Evolutionary conservation across 2,797 vertebrate genomes (phyloP).

Genomic region (Cynopterus sphinx): DNA sequence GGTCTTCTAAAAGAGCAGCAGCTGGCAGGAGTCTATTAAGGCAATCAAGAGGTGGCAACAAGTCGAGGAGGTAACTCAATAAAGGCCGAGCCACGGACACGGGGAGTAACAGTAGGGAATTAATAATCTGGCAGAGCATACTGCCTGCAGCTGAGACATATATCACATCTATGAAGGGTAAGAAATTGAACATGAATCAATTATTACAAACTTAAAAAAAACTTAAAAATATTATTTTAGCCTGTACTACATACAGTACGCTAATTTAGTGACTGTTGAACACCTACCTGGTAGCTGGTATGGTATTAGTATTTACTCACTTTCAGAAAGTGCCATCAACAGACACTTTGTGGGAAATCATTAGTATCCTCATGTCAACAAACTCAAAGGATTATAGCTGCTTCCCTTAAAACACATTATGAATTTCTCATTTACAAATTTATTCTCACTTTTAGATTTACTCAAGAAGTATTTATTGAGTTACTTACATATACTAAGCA

Average conservation of each 20-base stretch:
- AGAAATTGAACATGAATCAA: constrained; percentile 31
- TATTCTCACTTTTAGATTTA: constrained; percentile 1
- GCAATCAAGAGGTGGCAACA: constrained; percentile 95
- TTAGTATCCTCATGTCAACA: background rate
- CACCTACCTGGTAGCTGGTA: background rate
- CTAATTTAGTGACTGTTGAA: constrained; percentile 10
- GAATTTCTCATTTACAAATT: constrained; percentile 39
- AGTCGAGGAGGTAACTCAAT: constrained; percentile 93
- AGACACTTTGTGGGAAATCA: constrained; percentile 26
- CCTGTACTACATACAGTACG: background rate
- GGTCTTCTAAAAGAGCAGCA: constrained; percentile 94
- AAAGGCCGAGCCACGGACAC: constrained; percentile 95
- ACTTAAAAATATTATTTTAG: background rate
- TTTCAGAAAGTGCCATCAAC: constrained; percentile 24
- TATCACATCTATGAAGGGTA: constrained; percentile 90
- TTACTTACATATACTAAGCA: background rate
- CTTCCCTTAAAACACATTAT: constrained; percentile 53
- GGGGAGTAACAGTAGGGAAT: constrained; percentile 93
- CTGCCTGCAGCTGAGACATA: constrained; percentile 98
- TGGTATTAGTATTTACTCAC: background rate
- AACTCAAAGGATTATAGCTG: constrained; percentile 13
- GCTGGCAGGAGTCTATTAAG: constrained; percentile 96
- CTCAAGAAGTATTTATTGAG: constrained; percentile 31
- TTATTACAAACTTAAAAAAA: background rate
- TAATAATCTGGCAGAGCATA: constrained; percentile 97